Base-by-base conservation (phyloP, 2,888 invertebrate species). In the Tetranychus piercei region DNA sequence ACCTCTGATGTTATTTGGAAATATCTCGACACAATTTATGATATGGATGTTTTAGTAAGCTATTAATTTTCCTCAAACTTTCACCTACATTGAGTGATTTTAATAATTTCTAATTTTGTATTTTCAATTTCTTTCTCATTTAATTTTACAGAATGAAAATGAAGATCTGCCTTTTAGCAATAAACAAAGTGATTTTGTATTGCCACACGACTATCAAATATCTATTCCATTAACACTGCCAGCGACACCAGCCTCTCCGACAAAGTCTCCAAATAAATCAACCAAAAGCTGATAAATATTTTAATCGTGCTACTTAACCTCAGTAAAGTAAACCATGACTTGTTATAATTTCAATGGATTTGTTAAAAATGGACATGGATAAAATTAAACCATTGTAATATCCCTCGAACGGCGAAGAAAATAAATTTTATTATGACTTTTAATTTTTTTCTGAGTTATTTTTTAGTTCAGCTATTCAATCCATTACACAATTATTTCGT, bases 121-220 rank as follows among this genome's bases (percentile, higher is more conserved):
- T 45, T 8, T 8, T 45, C 9, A 9, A 45, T 55, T 55, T 9
- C 3, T 55, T 55, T 15, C 2, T 15, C 2, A 55, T 55, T 55
- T 55, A 15, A 55, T 55, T 2, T 55, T 55, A 7, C 55, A 55
- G 9, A 69, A 69, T 69, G 69, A 69, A 22, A 69, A 69, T n/a
- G 69, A 69, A 69, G 69, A 69, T 23, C 11, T 23, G 9, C 20
- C 69, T 11, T 69, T 20, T 4, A 22, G 11, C 6, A 22, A 69
- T 69, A 22, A 86, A 20, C 85, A 86, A 79, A 81, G 81, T 7
- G 84, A 86, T 1, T 88, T 87, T 78, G 81, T 81, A 77, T 81
- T 87, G 65, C 86, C 87, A 0, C 1, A 6, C 22, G 75, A 75
- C 6, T 75, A 69, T 69, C 55, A 55, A 55, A 55, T 55, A 15